These are phyloP conservation scores for Morbakka virulenta DNA, from an alignment of 30 jellyfish, hydroid and myxozoan species.

Conservation along the genomic window DNA sequence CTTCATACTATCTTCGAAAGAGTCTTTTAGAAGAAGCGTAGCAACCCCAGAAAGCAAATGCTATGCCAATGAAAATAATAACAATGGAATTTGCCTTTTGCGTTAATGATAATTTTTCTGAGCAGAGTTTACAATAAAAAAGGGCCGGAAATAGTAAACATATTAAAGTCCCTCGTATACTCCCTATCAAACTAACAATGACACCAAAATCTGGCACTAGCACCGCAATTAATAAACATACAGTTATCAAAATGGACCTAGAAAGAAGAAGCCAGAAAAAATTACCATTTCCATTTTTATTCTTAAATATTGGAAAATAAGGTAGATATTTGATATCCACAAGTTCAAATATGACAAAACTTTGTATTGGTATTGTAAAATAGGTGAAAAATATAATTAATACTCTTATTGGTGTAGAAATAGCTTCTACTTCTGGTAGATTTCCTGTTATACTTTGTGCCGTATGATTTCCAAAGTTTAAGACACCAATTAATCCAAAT, in stretches of 20 bases:
- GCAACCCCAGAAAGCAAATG: neutral
- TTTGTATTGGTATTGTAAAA: slow-evolving; percentile 68
- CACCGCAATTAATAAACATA: slow-evolving; percentile 53
- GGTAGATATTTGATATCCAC: slow-evolving; percentile 49
- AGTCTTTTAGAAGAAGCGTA: neutral
- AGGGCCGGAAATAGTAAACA: slow-evolving; percentile 62
- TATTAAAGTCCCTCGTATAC: slow-evolving; percentile 72
- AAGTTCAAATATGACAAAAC: slow-evolving; percentile 70
- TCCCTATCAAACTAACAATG: slow-evolving; percentile 83
- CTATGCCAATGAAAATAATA: neutral
- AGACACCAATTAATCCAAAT: slow-evolving; percentile 62
- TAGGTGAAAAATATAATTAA: slow-evolving; percentile 63
- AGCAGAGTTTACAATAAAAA: slow-evolving; percentile 25
- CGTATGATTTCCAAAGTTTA: slow-evolving; percentile 37
- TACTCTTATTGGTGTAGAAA: slow-evolving; percentile 23
- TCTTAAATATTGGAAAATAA: slow-evolving; percentile 48
- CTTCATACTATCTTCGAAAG: too few species aligned
- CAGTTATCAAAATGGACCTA: slow-evolving; percentile 37
- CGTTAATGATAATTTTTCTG: neutral
- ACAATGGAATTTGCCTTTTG: neutral
- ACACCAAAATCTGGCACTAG: slow-evolving; percentile 77
- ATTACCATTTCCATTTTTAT: slow-evolving; percentile 3
- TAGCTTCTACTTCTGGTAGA: neutral
- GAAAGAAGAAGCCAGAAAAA: slow-evolving; percentile 54
- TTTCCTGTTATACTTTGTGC: slow-evolving; percentile 61